phyloP scores from a whole-genome alignment of 2,113 vertebrate genomes.

The Platichthys stellatus region DNA sequence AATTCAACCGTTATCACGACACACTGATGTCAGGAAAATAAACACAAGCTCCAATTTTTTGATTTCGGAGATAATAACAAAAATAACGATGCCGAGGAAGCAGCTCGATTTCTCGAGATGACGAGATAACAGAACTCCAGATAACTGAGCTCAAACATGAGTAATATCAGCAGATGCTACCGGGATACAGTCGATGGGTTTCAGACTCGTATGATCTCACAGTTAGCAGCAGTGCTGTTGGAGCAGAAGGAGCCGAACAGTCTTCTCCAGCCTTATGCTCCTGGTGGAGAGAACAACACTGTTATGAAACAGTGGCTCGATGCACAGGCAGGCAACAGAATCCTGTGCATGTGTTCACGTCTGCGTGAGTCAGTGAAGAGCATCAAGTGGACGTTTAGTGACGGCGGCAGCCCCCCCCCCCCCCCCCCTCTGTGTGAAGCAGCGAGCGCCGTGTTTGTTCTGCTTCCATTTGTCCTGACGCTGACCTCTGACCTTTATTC shows the following conservation, averaged over 20 bases:
- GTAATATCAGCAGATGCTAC: background rate
- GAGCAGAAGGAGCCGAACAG: constrained; percentile 30
- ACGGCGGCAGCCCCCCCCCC: background rate
- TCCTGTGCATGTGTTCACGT: constrained; percentile 6
- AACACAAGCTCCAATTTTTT: constrained; percentile 1
- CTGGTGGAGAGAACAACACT: constrained; percentile 23
- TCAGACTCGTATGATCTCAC: background rate
- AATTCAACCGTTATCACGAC: constrained; percentile 3
- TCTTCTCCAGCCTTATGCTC: constrained; percentile 37
- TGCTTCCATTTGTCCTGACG: constrained; percentile 42
- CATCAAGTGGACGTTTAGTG: constrained; percentile 27
- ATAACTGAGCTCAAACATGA: constrained; percentile 12
- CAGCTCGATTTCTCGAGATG: constrained; percentile 25
- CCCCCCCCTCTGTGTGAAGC: background rate
- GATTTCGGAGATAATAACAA: constrained; percentile 2
- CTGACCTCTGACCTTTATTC: constrained; percentile 55
- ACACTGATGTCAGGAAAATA: background rate
- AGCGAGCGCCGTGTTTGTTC: constrained; percentile 6
- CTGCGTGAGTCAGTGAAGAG: constrained; percentile 14
- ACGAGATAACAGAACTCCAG: constrained; percentile 15
- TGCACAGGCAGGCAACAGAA: background rate
- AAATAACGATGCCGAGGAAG: background rate
- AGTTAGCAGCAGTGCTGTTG: background rate
- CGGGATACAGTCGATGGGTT: background rate
- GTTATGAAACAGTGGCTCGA: constrained; percentile 30